Evolutionary conservation across 2,113 vertebrate species (phyloP).

Genomic region (Limnothrissa miodon): DNA sequence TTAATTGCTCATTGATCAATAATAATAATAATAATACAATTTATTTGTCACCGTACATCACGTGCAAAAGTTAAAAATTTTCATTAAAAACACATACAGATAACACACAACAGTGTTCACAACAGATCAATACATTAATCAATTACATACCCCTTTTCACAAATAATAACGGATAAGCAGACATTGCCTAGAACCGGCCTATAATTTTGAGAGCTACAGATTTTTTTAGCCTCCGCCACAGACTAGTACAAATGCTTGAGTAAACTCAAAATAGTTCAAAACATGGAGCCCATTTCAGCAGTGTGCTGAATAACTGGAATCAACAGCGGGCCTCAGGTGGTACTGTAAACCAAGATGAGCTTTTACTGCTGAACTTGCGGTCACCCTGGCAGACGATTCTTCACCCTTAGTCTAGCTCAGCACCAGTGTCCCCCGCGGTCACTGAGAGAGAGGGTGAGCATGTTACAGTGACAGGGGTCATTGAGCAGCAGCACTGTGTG

Average conservation of each 20-base stretch:
- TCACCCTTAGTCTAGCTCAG: neutral
- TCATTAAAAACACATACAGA: too few species aligned
- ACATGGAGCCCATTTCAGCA: too few species aligned
- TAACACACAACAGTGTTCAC: too few species aligned
- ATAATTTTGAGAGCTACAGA: too few species aligned
- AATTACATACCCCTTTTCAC: too few species aligned
- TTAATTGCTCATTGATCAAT: neutral
- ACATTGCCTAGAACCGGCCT: too few species aligned
- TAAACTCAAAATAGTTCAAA: neutral
- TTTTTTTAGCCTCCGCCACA: too few species aligned
- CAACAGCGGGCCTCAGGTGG: neutral
- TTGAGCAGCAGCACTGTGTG: neutral
- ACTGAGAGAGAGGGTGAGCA: neutral
- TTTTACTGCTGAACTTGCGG: neutral
- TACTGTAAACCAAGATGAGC: neutral
- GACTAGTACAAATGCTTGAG: too few species aligned
- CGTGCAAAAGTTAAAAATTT: too few species aligned
- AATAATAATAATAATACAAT: too few species aligned
- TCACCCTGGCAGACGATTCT: neutral
- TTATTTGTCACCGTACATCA: too few species aligned
- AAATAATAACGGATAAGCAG: too few species aligned
- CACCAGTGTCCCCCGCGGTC: neutral
- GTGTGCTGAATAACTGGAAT: neutral
- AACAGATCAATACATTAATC: neutral
- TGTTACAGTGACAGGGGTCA: neutral